phyloP scores from a whole-genome alignment of 2,113 vertebrate genomes.

The Oplegnathus fasciatus region DNA sequence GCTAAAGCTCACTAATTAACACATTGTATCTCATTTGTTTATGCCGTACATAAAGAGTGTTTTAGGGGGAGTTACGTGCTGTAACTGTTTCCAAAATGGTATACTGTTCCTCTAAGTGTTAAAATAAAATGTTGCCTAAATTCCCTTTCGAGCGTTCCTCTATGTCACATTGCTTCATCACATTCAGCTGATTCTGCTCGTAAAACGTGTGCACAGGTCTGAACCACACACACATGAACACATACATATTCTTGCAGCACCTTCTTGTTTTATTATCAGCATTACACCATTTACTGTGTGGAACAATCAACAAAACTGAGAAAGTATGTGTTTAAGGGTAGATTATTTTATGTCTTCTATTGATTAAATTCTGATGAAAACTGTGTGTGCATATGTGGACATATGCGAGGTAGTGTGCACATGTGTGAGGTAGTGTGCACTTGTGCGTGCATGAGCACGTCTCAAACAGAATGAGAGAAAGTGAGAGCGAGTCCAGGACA shows the following conservation, averaged over 20 bases:
- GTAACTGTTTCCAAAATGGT: not conserved
- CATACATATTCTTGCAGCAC: not conserved
- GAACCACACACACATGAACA: not conserved
- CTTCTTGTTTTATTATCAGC: not conserved
- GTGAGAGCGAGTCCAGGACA: slow-evolving; percentile 72
- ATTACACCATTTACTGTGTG: not conserved
- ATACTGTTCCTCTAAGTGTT: not conserved
- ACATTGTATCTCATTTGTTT: not conserved
- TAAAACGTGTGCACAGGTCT: not conserved
- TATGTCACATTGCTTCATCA: not conserved
- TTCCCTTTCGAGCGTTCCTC: not conserved
- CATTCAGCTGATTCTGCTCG: not conserved
- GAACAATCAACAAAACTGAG: not conserved
- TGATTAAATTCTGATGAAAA: slow-evolving; percentile 13
- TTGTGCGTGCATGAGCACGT: slow-evolving; percentile 46
- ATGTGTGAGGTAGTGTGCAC: slow-evolving; percentile 34
- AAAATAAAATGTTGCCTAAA: not conserved
- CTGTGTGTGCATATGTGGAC: not conserved
- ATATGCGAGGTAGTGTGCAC: too few species aligned
- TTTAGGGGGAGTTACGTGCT: not conserved
- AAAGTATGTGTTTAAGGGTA: not conserved
- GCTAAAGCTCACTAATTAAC: not conserved
- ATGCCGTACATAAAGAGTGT: too few species aligned
- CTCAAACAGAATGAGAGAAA: slow-evolving; percentile 69
- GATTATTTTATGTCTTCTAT: not conserved